Percentiles rank a stretch among this genome's conserved stretches.
phyloP scores from a whole-genome alignment of 2,113 vertebrate species.

The Strix aluco region DNA sequence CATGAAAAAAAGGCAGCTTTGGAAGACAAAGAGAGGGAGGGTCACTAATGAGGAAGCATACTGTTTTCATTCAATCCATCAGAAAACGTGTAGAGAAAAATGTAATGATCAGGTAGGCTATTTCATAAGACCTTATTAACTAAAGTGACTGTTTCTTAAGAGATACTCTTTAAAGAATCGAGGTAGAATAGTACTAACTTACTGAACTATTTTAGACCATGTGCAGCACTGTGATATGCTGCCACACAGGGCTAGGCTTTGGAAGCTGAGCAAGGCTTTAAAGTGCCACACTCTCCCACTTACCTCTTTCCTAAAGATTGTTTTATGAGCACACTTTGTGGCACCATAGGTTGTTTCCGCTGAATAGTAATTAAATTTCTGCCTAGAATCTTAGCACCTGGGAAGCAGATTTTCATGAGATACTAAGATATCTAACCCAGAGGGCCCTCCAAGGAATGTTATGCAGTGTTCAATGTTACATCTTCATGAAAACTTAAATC shows the following conservation, averaged over 20 bases:
- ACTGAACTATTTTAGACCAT: neutral
- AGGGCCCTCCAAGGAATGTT: neutral
- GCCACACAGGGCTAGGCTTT: neutral
- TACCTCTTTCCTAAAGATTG: neutral
- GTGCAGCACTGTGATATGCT: neutral
- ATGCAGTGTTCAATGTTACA: neutral
- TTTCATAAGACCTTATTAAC: neutral
- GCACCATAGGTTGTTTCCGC: neutral
- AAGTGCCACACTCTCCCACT: neutral
- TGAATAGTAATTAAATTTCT: neutral
- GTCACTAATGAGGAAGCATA: neutral
- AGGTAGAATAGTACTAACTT: neutral
- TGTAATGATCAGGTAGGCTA: neutral
- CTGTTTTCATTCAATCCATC: neutral
- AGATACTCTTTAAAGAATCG: neutral
- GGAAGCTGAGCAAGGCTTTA: neutral
- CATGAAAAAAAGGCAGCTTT: neutral
- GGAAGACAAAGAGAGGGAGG: neutral
- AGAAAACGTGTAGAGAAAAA: neutral
- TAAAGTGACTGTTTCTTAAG: neutral
- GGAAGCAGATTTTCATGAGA: neutral
- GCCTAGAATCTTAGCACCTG: neutral
- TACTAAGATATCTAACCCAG: neutral
- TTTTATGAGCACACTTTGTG: neutral
- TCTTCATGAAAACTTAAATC: neutral